Evolutionary conservation across 1,140 invertebrate species (phyloP), one percentile per base, ranked within the genome.

Genomic region (Muscidifurax raptorellus): DNA sequence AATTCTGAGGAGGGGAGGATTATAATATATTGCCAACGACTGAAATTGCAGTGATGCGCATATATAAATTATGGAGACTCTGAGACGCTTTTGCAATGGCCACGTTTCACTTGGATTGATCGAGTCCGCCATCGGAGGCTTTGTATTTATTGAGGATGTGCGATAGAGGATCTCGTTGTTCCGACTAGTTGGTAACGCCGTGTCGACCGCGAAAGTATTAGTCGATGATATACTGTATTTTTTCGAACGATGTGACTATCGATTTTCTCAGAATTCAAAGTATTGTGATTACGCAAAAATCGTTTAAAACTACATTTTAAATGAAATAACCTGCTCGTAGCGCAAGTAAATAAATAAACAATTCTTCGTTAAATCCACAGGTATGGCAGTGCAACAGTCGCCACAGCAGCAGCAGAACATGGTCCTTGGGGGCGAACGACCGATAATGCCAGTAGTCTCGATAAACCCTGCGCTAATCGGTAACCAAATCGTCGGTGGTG

Each of bases 371-470:
- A 85, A 10, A 36, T 72, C 30, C 40, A 74, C 90, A 75, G 90
- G 92, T 30, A 92, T 92, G 86, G 89, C 93, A 7, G 88, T 94
- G 18, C 92, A 92, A 66, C 93, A 94, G 81, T 93, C 93, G n/a
- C 1, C 27, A 80, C 90, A 89, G 36, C 93, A 93, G 86, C 89
- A 88, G 86, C 78, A 87, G 2, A 89, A 90, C 2, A 90, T 92
- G n/a, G 92, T 92, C 18, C 90, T 93, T 36, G 89, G 90, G 27
- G 92, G 92, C 27, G 93, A 94, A 36, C 88, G 94, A 67, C 93
- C 93, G 0, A 94, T 95, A 22, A 94, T 94, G 93, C 94, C 94
- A 9, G 94, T 94, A 4, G 94, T 94, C 12, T 94, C 94, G 0
- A 94, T 94, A 90, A 82, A 85, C 79, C 87, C 89, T 59, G 90